Base-by-base conservation (phyloP, 2,888 invertebrate genomes). In the Synergus japonicus region DNA sequence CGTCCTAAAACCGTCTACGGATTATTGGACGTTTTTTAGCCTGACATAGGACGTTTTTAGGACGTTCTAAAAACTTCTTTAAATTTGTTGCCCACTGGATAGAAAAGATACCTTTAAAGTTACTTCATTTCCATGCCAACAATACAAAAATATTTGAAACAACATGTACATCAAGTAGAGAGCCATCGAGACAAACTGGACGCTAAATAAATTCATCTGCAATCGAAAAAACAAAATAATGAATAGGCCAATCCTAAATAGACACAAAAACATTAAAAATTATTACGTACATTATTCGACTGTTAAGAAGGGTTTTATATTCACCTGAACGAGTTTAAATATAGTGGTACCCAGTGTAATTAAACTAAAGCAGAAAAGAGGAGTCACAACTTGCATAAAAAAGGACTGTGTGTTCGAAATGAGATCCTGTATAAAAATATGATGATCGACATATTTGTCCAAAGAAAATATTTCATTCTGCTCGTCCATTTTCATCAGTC, bases 251-350 rank as follows among this genome's bases (percentile, higher is more conserved):
- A 37, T 7, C 3, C 7, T 41, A 1, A 77, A 60, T n/a, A 15
- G 22, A 22, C 22, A 22, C 22, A 22, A 22, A 8, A 2, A n/a
- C 8, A 54, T n/a, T 54, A 1, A n/a, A 9, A n/a, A 54, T 54
- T 54, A n/a, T 29, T 29, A 29, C 22, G 22, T 29, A 29, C 22
- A 29, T 29, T 29, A 29, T 29, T 29, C 22, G 22, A 29, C 22
- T 29, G 1, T 29, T 29, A 37, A 73, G 29, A 69, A 29, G 65
- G 22, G 12, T 66, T 29, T 60, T 29, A 58, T 0, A 41, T 54
- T 69, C 54, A 82, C 83, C 82, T 83, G 65, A 12, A 80, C 77
- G 29, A 82, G 78, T 79, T 77, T 78, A 13, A 82, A 82, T 10
- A 83, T 76, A 12, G 78, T 79, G 1, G 80, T 60, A 44, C 83